Percentiles rank a stretch among this genome's conserved stretches.
These are phyloP conservation scores for Etheostoma spectabile DNA, from an alignment of 2,113 vertebrate species.

Conservation along the genomic window DNA sequence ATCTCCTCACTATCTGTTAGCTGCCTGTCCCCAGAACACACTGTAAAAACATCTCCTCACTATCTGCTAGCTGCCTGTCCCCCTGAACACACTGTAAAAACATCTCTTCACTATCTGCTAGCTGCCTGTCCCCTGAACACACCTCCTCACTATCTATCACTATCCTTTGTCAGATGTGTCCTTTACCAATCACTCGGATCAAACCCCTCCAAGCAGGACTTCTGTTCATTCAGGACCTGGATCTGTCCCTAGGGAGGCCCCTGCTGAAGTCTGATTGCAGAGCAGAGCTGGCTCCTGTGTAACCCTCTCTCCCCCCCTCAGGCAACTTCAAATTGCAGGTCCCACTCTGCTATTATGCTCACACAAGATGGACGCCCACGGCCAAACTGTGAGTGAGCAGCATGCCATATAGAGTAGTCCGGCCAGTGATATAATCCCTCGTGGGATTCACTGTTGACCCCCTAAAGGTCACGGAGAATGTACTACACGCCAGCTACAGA, in stretches of 20 bases:
- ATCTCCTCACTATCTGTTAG: no score
- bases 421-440: constrained; percentile 37
- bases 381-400: constrained; percentile 29
- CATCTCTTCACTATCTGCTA: no score
- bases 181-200: constrained; percentile 13
- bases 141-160: no score
- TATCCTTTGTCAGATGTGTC: background rate
- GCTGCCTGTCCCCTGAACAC: no score
- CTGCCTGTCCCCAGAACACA: no score
- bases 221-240: background rate
- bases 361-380: constrained; percentile 36
- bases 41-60: no score
- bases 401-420: constrained; percentile 38
- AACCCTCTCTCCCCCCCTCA: constrained; percentile 5
- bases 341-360: constrained; percentile 38
- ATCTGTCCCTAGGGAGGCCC: constrained; percentile 13
- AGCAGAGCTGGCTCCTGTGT: constrained; percentile 3
- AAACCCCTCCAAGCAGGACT: constrained; percentile 5
- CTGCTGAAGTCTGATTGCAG: constrained; percentile 23
- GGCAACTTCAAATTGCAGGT: constrained; percentile 52
- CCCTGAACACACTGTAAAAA: no score
- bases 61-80: no score
- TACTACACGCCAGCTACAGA: constrained; percentile 31
- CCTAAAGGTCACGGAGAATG: constrained; percentile 51
- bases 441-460: constrained; percentile 48